Evolutionary conservation across 1,140 invertebrate species (phyloP).

Genomic region (Venturia canescens): DNA sequence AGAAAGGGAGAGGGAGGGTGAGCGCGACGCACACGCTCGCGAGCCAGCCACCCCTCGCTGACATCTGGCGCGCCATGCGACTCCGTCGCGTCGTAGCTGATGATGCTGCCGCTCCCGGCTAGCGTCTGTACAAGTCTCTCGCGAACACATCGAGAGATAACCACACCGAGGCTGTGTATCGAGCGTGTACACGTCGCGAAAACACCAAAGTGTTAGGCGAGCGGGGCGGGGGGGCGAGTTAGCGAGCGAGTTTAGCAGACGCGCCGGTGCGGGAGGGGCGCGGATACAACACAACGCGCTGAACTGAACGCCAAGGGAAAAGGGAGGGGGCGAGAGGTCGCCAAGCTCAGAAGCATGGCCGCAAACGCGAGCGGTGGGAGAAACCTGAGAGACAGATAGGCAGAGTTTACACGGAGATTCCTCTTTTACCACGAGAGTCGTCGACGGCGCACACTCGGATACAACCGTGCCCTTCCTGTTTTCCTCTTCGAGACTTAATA

Average conservation of each 20-base stretch:
- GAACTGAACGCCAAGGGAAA: slow-evolving; percentile 67
- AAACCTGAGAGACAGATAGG: slow-evolving; percentile 60
- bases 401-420: slow-evolving; percentile 64
- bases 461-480: not conserved
- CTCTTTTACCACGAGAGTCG: slow-evolving; percentile 56
- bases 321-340: slow-evolving; percentile 67
- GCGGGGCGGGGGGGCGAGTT: slow-evolving; percentile 31
- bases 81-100: slow-evolving; percentile 30
- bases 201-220: not conserved
- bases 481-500: too few relatives aligned
- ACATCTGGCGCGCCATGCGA: slow-evolving; percentile 45
- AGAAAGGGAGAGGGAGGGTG: not conserved
- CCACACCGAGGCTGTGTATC: not conserved
- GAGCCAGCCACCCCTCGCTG: slow-evolving; percentile 56
- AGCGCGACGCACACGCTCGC: slow-evolving; percentile 54
- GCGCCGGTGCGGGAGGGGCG: slow-evolving; percentile 65
- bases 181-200: slow-evolving; percentile 17
- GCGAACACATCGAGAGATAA: not conserved
- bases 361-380: slow-evolving; percentile 48
- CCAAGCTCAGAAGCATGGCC: slow-evolving; percentile 56
- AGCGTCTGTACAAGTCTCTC: not conserved
- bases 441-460: not conserved
- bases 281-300: slow-evolving; percentile 61
- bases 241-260: slow-evolving; percentile 45
- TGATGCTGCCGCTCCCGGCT: slow-evolving; percentile 31